Evolutionary conservation across 2,888 invertebrate species (phyloP).

Genomic region (Drosophila atripex): DNA sequence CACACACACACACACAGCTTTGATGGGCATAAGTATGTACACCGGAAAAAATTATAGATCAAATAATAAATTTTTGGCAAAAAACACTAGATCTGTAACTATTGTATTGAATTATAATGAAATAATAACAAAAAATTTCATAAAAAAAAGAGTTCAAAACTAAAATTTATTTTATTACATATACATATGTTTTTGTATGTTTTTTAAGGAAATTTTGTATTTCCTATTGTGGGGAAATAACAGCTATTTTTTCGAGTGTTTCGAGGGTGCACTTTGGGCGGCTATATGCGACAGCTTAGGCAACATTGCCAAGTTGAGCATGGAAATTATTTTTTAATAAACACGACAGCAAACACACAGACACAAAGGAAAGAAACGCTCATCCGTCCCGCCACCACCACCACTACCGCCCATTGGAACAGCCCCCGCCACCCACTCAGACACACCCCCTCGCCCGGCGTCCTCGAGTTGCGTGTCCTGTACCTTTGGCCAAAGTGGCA

Average conservation of each 20-base stretch:
- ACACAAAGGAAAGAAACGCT: constrained; percentile 42
- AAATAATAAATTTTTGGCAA: too few relatives aligned
- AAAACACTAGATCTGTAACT: too few relatives aligned
- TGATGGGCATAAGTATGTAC: background rate
- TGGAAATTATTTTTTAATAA: constrained; percentile 81
- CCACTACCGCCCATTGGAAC: background rate
- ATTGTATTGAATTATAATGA: too few relatives aligned
- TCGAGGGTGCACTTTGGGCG: constrained; percentile 5
- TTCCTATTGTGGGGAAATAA: background rate
- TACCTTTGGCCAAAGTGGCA: constrained; percentile 62
- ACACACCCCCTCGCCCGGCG: background rate
- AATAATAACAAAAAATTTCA: too few relatives aligned
- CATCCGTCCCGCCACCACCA: constrained; percentile 2
- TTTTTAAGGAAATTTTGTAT: background rate
- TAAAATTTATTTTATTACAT: too few relatives aligned
- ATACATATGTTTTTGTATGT: background rate
- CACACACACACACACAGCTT: constrained; percentile 13
- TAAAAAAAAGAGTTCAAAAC: too few relatives aligned
- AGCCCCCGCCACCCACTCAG: background rate
- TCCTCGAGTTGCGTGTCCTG: constrained; percentile 29
- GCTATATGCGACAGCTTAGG: constrained; percentile 39
- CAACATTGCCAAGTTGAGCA: constrained; percentile 66
- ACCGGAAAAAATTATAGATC: background rate
- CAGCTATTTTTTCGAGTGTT: background rate
- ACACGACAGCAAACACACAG: constrained; percentile 61